These are phyloP conservation scores for Drosophila burlai DNA, from an alignment of 1,140 invertebrate species.

Conservation along the genomic window DNA sequence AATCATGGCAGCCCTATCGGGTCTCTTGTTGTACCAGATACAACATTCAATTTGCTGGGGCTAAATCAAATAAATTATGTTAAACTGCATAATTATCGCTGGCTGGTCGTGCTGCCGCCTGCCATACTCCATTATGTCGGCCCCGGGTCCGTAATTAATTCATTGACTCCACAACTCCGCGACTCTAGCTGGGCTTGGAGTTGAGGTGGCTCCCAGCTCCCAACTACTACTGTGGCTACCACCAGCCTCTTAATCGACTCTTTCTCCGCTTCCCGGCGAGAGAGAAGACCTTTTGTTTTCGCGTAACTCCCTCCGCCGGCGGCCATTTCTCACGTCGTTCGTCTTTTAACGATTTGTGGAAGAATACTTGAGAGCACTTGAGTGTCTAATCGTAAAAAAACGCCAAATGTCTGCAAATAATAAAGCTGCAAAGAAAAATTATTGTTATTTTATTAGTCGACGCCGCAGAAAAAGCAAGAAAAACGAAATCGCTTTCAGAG, in stretches of 20 bases:
- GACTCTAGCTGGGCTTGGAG: slow-evolving; percentile 1
- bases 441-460: slow-evolving; percentile 58
- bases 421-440: slow-evolving; percentile 62
- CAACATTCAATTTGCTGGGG: slow-evolving; percentile 41
- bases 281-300: slow-evolving; percentile 17
- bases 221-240: not conserved
- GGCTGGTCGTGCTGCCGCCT: slow-evolving; percentile 21
- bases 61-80: slow-evolving; percentile 52
- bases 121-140: slow-evolving; percentile 36
- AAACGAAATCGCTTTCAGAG: slow-evolving; percentile 67
- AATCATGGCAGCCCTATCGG: slow-evolving; percentile 18
- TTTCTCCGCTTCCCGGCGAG: slow-evolving; percentile 8
- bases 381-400: slow-evolving; percentile 73
- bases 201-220: slow-evolving; percentile 7
- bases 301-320: slow-evolving; percentile 17
- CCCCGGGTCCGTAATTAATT: slow-evolving; percentile 46
- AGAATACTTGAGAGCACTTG: slow-evolving; percentile 76
- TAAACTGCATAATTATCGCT: slow-evolving; percentile 66
- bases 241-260: slow-evolving; percentile 18
- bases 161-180: slow-evolving; percentile 37
- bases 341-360: slow-evolving; percentile 73
- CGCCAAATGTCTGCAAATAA: slow-evolving; percentile 74
- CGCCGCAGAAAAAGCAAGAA: slow-evolving; percentile 28
- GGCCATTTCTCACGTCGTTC: slow-evolving; percentile 59
- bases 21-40: slow-evolving; percentile 11